Conservation (phyloP, 2,888 invertebrate genomes). For the Pseudanteris insignis region DNA sequence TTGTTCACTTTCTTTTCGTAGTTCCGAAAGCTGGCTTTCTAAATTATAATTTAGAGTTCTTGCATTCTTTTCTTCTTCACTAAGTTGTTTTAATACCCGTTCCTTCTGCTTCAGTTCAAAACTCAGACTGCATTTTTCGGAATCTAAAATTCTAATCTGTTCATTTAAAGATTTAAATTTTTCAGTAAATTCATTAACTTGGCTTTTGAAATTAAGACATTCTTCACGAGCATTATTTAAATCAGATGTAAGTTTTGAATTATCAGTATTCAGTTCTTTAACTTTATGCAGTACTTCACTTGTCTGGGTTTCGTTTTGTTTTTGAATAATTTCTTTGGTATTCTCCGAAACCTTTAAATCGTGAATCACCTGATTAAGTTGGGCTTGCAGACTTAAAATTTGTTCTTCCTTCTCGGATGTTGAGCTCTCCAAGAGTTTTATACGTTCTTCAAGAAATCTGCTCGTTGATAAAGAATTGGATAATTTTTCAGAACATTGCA, state of each 20-base stretch:
- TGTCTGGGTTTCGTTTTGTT: slow-evolving; percentile 16
- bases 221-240: slow-evolving; percentile 12
- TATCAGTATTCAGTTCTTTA: slow-evolving; percentile 17
- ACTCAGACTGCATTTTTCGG: slow-evolving; percentile 1
- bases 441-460: slow-evolving; percentile 13
- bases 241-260: slow-evolving; percentile 6
- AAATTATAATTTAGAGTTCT: slow-evolving; percentile 13
- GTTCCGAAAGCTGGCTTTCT: slow-evolving; percentile 23
- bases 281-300: slow-evolving; percentile 11
- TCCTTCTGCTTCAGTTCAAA: slow-evolving; percentile 12
- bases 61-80: slow-evolving; percentile 12
- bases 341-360: slow-evolving; percentile 27
- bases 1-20: slow-evolving; percentile 27
- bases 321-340: slow-evolving; percentile 14
- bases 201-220: slow-evolving; percentile 3
- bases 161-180: slow-evolving; percentile 14
- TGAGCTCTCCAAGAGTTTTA: slow-evolving; percentile 9
- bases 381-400: slow-evolving; percentile 18
- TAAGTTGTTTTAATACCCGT: neutral
- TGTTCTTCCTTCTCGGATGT: slow-evolving; percentile 20
- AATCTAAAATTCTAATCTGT: slow-evolving; percentile 5
- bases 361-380: slow-evolving; percentile 25
- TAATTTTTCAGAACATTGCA: slow-evolving; percentile 12
- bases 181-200: slow-evolving; percentile 4
- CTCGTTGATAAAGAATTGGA: slow-evolving; percentile 2